A percentile compares a stretch with the other conserved stretches of the same genome.
These are phyloP conservation scores for Forbesichthys papilliferus DNA, from an alignment of 2,113 vertebrate genomes.

Conservation along the genomic window DNA sequence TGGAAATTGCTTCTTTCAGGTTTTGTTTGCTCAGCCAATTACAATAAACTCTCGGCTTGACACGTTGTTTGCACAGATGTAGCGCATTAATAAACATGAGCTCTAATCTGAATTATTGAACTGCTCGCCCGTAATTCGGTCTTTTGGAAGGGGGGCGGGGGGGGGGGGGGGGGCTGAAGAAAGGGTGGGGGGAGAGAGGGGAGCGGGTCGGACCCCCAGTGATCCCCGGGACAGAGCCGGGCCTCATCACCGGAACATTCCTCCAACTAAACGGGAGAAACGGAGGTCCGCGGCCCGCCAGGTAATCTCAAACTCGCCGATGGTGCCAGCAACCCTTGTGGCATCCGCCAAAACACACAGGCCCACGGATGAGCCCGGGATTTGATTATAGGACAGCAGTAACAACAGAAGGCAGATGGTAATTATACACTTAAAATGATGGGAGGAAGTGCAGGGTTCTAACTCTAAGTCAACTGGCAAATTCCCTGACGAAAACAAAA, in stretches of 20 bases:
- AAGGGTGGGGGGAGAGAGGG: slow-evolving; percentile 31
- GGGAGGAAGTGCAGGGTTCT: no score
- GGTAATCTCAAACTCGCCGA: slow-evolving; percentile 69
- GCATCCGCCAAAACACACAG: slow-evolving; percentile 9
- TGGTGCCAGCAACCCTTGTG: background rate
- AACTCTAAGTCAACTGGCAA: no score
- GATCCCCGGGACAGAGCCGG: slow-evolving; percentile 78
- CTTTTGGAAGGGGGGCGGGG: slow-evolving; percentile 71
- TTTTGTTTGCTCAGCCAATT: slow-evolving; percentile 99
- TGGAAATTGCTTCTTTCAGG: slow-evolving; percentile 99
- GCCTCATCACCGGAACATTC: slow-evolving; percentile 88
- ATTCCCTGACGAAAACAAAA: no score
- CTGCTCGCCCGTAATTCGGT: slow-evolving; percentile 95
- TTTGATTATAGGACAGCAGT: slow-evolving; percentile 31
- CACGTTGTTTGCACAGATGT: slow-evolving; percentile 99
- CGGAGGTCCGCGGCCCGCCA: slow-evolving; percentile 75
- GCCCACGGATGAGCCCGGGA: slow-evolving; percentile 26
- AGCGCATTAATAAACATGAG: slow-evolving; percentile 99
- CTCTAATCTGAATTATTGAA: slow-evolving; percentile 99
- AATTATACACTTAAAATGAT: background rate
- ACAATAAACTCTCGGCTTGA: slow-evolving; percentile 99
- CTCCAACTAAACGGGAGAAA: slow-evolving; percentile 86
- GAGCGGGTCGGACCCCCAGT: slow-evolving; percentile 35
- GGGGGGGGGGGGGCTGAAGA: slow-evolving; percentile 41
- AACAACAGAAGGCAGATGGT: background rate